These are phyloP conservation scores for Phyllotis vaccarum DNA, from an alignment of 2,797 vertebrate genomes.

Conservation along the genomic window DNA sequence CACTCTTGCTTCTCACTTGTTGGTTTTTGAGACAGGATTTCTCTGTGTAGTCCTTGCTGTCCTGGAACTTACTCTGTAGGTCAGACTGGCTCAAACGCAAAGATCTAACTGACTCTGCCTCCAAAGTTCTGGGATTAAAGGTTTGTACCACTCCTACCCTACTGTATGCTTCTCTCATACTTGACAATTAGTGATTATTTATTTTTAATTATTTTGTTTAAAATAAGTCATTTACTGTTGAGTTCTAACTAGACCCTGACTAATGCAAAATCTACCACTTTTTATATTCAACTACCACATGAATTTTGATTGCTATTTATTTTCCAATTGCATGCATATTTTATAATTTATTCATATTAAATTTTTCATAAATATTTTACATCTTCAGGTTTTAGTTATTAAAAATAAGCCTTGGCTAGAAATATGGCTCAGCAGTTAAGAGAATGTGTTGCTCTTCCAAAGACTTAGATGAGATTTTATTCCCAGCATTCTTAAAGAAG, in stretches of 20 bases:
- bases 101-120: not conserved
- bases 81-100: not conserved
- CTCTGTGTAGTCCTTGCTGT: not conserved
- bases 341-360: not conserved
- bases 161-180: not conserved
- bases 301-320: not conserved
- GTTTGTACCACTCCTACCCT: not conserved
- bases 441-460: not conserved
- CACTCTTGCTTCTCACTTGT: no score
- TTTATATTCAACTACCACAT: not conserved
- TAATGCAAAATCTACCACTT: not conserved
- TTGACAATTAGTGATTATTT: not conserved
- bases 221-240: not conserved
- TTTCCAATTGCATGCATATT: not conserved
- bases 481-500: not conserved
- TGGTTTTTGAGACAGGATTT: not conserved
- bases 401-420: not conserved
- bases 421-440: not conserved
- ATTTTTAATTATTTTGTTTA: slow-evolving; percentile 44
- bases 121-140: not conserved
- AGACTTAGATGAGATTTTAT: not conserved
- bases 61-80: not conserved
- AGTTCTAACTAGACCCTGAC: not conserved
- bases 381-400: slow-evolving; percentile 1
- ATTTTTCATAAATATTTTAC: not conserved